Evolutionary conservation across 2,888 invertebrate species (phyloP), one percentile per base, ranked within the genome.

Genomic region (Lycaena phlaeas): DNA sequence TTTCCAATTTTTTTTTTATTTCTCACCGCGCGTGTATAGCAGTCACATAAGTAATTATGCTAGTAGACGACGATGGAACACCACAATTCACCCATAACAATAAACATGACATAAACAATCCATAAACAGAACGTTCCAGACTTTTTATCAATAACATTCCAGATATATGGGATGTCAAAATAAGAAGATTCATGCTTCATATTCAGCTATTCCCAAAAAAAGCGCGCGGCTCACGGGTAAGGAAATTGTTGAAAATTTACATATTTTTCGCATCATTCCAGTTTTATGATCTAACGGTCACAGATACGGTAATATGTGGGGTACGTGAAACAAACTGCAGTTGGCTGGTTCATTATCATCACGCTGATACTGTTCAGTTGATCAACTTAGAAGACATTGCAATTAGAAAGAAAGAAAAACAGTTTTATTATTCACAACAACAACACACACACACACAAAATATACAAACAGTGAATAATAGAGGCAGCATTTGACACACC

Each of bases 251-350:
- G 43, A 38, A 46, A 50, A 55, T 67, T 62, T 62, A 61, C 67
- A 66, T 70, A 63, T 65, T 63, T 55, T 59, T 52, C 52, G 52
- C 59, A 64, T 68, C 68, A 64, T 54, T 69, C 61, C 53, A 44
- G 53, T 59, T 67, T 68, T 66, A 66, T 61, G 58, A 57, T 61
- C 58, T 51, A 61, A 59, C 63, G 63, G 63, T 63, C 64, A 57
- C 66, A 52, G 54, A 66, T 72, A 64, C 42, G 63, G 54, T 59
- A 64, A 64, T 68, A 64, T 68, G 63, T 64, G 68, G 62, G 65
- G 67, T 66, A 68, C 47, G 64, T 61, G 67, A 59, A 64, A 65
- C 64, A 49, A 50, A 50, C 47, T 48, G 51, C 43, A 34, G 11
- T 22, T n/a, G 18, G 5, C 6, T 10, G 17, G 3, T 7, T 11